These are phyloP conservation scores for Prunella strophiata DNA, from an alignment of 2,797 vertebrate genomes.

Conservation along the genomic window DNA sequence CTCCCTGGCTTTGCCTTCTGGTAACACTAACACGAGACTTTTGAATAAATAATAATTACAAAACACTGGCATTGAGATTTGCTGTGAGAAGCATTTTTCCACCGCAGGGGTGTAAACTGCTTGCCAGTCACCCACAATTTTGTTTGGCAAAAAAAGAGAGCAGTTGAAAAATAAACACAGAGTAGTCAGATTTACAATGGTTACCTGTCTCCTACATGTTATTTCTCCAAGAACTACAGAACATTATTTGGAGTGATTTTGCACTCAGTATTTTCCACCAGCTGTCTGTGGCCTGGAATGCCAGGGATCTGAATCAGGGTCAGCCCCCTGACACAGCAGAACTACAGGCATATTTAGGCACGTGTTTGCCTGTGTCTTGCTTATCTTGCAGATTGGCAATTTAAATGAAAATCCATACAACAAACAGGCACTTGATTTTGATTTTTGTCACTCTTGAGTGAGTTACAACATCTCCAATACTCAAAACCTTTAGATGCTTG, in stretches of 20 bases:
- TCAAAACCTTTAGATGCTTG: background rate
- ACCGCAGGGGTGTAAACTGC: background rate
- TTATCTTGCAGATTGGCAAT: background rate
- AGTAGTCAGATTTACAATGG: background rate
- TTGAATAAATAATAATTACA: constrained; percentile 50
- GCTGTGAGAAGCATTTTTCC: constrained; percentile 8
- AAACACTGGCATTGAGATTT: background rate
- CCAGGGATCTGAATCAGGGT: background rate
- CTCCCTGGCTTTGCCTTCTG: background rate
- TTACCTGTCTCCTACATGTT: background rate
- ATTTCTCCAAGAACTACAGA: background rate
- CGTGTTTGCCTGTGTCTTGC: background rate
- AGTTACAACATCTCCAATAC: background rate
- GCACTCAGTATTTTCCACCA: background rate
- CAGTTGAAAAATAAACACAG: background rate
- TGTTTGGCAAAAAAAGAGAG: background rate
- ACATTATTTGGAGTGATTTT: background rate
- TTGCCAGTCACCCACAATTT: background rate
- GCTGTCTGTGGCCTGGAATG: background rate
- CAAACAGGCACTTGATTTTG: background rate
- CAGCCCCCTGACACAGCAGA: background rate
- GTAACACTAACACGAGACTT: constrained; percentile 6
- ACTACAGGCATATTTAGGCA: background rate
- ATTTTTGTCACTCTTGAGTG: background rate
- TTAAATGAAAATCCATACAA: background rate